Evolutionary conservation across 2,888 invertebrate species (phyloP).

Genomic region (Autographa gamma): DNA sequence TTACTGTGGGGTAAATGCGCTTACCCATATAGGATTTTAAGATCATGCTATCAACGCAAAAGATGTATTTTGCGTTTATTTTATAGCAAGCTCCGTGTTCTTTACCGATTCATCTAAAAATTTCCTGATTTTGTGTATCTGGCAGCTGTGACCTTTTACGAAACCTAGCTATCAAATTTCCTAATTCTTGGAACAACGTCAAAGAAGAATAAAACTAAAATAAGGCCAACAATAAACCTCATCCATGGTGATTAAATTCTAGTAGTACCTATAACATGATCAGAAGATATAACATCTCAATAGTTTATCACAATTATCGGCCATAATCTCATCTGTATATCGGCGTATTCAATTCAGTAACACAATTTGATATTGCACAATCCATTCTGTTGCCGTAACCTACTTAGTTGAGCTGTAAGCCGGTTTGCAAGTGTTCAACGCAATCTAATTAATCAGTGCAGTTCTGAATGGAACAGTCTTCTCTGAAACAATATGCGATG

Average conservation of each 20-base stretch:
- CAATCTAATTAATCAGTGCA: slow-evolving; percentile 50
- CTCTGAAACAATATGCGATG: slow-evolving; percentile 21
- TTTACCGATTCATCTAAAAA: too few relatives aligned
- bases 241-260: too few relatives aligned
- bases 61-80: too few relatives aligned
- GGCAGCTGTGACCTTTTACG: not conserved
- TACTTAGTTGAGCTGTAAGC: slow-evolving; percentile 47
- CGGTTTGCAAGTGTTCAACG: slow-evolving; percentile 39
- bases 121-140: not conserved
- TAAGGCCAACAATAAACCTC: not conserved
- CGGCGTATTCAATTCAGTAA: slow-evolving; percentile 24
- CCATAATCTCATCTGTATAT: slow-evolving; percentile 19
- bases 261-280: not conserved
- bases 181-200: not conserved
- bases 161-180: not conserved
- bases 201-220: not conserved
- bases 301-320: slow-evolving; percentile 19
- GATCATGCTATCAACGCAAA: too few relatives aligned
- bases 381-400: slow-evolving; percentile 28
- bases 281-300: not conserved
- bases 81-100: too few relatives aligned
- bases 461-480: slow-evolving; percentile 48
- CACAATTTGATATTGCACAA: slow-evolving; percentile 31
- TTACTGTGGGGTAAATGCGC: not conserved
- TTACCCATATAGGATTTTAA: not conserved